Conservation (phyloP, 2,113 vertebrate genomes). For the Tringa solitaria region DNA sequence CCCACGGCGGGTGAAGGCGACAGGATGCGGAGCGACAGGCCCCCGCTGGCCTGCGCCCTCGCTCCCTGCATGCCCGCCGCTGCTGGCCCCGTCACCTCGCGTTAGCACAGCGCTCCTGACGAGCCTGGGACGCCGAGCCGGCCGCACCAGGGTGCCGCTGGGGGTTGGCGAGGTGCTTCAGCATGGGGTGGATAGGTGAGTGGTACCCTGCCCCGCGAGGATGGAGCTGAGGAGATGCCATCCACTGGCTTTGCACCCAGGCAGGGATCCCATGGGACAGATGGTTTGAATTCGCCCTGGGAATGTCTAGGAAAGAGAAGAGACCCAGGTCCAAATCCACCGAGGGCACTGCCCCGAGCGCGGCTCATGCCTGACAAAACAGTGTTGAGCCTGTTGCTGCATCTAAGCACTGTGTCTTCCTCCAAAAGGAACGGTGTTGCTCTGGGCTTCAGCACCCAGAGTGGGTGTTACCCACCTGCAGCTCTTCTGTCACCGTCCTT, state of each 20-base stretch:
- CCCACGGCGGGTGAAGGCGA: fast-evolving
- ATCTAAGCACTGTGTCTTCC: not conserved
- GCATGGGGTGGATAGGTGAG: fast-evolving
- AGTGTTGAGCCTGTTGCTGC: too few relatives aligned
- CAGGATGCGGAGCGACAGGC: not conserved
- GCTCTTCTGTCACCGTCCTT: not conserved
- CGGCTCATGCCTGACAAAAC: not conserved
- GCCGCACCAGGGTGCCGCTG: fast-evolving
- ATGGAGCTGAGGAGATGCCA: not conserved
- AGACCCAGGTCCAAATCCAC: not conserved
- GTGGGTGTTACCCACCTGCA: not conserved
- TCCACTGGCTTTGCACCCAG: not conserved
- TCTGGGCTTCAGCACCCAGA: fast-evolving
- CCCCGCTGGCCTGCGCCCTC: not conserved
- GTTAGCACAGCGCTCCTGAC: not conserved
- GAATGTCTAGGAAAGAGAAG: not conserved
- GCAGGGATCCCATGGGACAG: not conserved
- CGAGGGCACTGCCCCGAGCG: fast-evolving
- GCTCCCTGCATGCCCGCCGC: fast-evolving
- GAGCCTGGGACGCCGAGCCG: fast-evolving
- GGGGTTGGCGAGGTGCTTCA: fast-evolving
- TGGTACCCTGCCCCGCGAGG: not conserved
- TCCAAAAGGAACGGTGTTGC: not conserved
- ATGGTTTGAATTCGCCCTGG: not conserved
- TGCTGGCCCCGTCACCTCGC: not conserved